Conservation (phyloP, 2,888 invertebrate genomes). For the Philhelius pedissequus region DNA sequence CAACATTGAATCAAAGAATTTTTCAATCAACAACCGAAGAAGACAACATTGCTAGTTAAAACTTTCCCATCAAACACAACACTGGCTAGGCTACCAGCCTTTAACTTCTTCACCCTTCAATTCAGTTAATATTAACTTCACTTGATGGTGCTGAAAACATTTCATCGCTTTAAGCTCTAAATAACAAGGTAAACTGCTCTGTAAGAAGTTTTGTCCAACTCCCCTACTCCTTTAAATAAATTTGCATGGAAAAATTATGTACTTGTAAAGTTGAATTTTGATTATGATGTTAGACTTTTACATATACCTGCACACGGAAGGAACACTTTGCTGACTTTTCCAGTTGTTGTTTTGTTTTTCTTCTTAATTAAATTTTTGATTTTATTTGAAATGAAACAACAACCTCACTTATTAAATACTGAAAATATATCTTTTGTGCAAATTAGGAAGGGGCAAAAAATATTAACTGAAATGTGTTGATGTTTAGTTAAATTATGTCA, state of each 20-base stretch:
- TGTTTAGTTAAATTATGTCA: too few relatives aligned
- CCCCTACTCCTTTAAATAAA: background rate
- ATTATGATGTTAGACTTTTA: conserved; percentile 21
- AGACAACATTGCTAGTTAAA: background rate
- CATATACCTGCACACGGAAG: conserved; percentile 3
- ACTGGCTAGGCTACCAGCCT: too few relatives aligned
- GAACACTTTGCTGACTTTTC: conserved; percentile 6
- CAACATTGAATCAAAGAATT: background rate
- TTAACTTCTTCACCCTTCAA: background rate
- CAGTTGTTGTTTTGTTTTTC: background rate
- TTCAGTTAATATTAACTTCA: background rate
- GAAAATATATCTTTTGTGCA: too few relatives aligned
- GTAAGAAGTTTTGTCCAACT: background rate
- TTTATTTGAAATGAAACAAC: background rate
- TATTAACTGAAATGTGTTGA: too few relatives aligned
- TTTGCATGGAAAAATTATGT: background rate
- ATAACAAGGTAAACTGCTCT: background rate
- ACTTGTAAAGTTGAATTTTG: background rate
- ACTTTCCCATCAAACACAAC: background rate
- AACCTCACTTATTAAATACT: background rate
- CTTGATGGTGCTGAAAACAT: background rate
- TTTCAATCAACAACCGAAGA: background rate
- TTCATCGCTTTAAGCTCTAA: background rate
- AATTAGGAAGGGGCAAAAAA: too few relatives aligned
- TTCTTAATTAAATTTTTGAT: conserved; percentile 22